These are phyloP conservation scores for Argyresthia albistria DNA, from an alignment of 2,888 invertebrate species.

Conservation along the genomic window DNA sequence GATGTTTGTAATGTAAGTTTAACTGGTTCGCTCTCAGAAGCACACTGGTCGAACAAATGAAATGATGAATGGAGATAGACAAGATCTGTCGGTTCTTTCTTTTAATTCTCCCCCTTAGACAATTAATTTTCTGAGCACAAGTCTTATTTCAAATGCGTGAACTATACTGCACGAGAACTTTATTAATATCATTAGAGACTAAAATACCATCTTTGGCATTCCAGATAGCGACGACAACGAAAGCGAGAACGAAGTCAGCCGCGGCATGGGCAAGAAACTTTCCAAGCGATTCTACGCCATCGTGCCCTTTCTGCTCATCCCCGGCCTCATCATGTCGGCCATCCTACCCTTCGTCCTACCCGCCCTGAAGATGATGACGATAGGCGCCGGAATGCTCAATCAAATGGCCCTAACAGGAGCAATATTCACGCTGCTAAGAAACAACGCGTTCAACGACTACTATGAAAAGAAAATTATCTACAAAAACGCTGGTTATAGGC, in stretches of 20 bases:
- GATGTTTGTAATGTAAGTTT: too few species aligned
- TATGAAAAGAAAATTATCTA: slow-evolving; percentile 70
- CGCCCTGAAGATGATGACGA: slow-evolving; percentile 76
- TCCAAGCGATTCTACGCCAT: slow-evolving; percentile 42
- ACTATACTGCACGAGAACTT: too few species aligned
- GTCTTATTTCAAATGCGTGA: too few species aligned
- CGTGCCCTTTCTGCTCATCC: slow-evolving; percentile 72
- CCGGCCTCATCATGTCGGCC: slow-evolving; percentile 77
- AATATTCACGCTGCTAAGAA: slow-evolving; percentile 68
- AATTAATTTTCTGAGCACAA: too few species aligned
- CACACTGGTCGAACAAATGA: too few species aligned
- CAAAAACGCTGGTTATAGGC: slow-evolving; percentile 70
- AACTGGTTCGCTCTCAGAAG: too few species aligned
- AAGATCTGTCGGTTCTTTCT: too few species aligned
- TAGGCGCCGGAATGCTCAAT: slow-evolving; percentile 74
- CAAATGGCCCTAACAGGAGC: slow-evolving; percentile 78
- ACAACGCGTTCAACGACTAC: slow-evolving; percentile 70
- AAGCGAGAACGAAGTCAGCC: slow-evolving; percentile 19
- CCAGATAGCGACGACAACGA: neutral
- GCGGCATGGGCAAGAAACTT: slow-evolving; percentile 44
- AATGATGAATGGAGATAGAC: too few species aligned
- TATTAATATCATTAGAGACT: too few species aligned
- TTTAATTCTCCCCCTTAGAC: too few species aligned
- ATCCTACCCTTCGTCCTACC: slow-evolving; percentile 79
- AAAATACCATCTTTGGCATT: neutral